Evolutionary conservation across 2,888 invertebrate species (phyloP), one percentile per base, ranked within the genome.

Genomic region (Caradrina clavipalpis): DNA sequence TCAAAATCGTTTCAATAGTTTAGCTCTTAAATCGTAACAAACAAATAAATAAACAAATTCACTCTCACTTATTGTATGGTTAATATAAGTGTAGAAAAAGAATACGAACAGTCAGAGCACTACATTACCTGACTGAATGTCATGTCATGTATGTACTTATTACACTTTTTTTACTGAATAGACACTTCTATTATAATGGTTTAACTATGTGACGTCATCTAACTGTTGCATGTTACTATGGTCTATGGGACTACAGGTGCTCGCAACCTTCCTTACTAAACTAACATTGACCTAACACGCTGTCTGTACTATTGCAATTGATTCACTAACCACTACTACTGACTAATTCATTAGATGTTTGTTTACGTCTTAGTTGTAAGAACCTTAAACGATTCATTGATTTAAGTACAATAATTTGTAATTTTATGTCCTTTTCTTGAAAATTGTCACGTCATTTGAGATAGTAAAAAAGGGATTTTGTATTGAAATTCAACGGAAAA

Each of bases 291-390:
- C n/a, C n/a, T 68, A 53, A 59, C 78, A 53, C 17, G 62, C 54
- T 65, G 26, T 53, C 26, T 39, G 35, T 62, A 60, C 17, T 59
- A 19, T 39, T 60, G 45, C 55, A 53, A 53, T 47, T 61, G 17
- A 64, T 53, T 64, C 26, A 80, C 61, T 58, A 80, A 76, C 64
- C 21, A 63, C 51, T 59, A 39, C 50, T n/a, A 47, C 42, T 50
- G 19, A 56, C 49, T 60, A 53, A 67, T 55, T 22, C 39, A 55
- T 45, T 53, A 39, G 63, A 10, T 45, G 22, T 56, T 53, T 65
- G 76, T 62, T 59, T 58, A 51, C 47, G 61, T 62, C 31, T 51
- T 65, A 70, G 69, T 76, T 76, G 57, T 68, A 76, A 63, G 55
- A 74, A 79, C 7, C 42, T 10, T n/a, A n/a, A n/a, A n/a, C 21